Percentiles rank a stretch among this genome's conserved stretches.
These are phyloP conservation scores for Biston stratarius DNA, from an alignment of 2,888 invertebrate species.

Conservation along the genomic window DNA sequence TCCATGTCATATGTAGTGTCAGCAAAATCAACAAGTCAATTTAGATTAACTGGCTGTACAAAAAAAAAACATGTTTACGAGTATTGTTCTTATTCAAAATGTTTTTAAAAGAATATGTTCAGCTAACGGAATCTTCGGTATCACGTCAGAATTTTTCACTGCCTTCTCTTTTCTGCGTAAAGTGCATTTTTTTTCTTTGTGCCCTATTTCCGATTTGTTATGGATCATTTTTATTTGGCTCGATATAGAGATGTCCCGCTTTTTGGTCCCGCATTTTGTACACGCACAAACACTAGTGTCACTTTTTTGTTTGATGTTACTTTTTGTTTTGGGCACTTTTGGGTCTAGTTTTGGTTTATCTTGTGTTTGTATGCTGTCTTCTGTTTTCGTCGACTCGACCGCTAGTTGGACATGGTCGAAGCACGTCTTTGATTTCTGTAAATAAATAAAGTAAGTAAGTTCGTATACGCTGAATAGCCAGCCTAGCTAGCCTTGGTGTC, in stretches of 20 bases:
- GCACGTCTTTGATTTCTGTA: slow-evolving; percentile 78
- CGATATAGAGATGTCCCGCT: slow-evolving; percentile 71
- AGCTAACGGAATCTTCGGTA: slow-evolving; percentile 68
- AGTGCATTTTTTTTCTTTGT: slow-evolving; percentile 74
- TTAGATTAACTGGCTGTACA: neutral
- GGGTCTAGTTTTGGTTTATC: slow-evolving; percentile 23
- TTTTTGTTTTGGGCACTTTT: slow-evolving; percentile 44
- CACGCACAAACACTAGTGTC: slow-evolving; percentile 56
- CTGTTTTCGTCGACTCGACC: slow-evolving; percentile 46
- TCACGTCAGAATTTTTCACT: slow-evolving; percentile 61
- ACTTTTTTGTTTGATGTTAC: slow-evolving; percentile 54
- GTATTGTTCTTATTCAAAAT: slow-evolving; percentile 55
- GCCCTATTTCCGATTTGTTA: slow-evolving; percentile 78
- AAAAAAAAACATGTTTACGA: too few relatives aligned
- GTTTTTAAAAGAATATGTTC: slow-evolving; percentile 79
- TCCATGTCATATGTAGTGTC: too few relatives aligned
- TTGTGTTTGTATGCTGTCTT: slow-evolving; percentile 21
- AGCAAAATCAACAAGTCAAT: neutral
- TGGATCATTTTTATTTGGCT: slow-evolving; percentile 78
- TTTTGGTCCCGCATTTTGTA: slow-evolving; percentile 71
- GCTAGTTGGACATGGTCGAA: slow-evolving; percentile 76
- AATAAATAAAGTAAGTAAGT: neutral
- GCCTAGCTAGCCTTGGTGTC: too few relatives aligned
- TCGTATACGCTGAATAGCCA: too few relatives aligned
- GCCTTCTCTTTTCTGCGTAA: slow-evolving; percentile 71